Percentiles rank a stretch among this genome's conserved stretches.
phyloP scores from a whole-genome alignment of 30 jellyfish, hydroid and myxozoan genomes.

The Aurelia coerulea region DNA sequence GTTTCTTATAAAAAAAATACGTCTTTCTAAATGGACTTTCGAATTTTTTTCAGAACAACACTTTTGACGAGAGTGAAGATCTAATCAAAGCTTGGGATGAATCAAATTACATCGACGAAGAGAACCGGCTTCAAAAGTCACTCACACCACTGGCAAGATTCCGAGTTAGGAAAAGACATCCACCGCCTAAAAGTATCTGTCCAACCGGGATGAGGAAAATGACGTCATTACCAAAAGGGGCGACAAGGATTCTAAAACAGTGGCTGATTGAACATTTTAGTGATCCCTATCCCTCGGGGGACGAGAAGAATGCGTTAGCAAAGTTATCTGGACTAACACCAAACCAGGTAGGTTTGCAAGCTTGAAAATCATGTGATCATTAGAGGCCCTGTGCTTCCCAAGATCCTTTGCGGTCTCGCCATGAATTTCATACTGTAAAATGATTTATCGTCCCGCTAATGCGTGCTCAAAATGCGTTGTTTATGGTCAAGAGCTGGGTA shows the following conservation, averaged over 20 bases:
- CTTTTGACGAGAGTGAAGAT: slow-evolving; percentile 67
- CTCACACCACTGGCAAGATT: slow-evolving; percentile 84
- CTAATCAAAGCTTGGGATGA: slow-evolving; percentile 83
- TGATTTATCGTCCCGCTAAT: too few relatives aligned
- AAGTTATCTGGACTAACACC: slow-evolving; percentile 73
- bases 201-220: slow-evolving; percentile 86
- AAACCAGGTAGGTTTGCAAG: slow-evolving; percentile 60
- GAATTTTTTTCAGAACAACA: slow-evolving; percentile 43
- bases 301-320: slow-evolving; percentile 74
- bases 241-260: slow-evolving; percentile 68
- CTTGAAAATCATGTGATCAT: too few relatives aligned
- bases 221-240: slow-evolving; percentile 77
- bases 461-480: too few relatives aligned
- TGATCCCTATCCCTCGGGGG: slow-evolving; percentile 88
- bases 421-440: too few relatives aligned
- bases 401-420: too few relatives aligned
- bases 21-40: too few relatives aligned
- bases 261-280: slow-evolving; percentile 74
- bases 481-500: too few relatives aligned
- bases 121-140: slow-evolving; percentile 59
- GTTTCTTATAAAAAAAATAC: too few relatives aligned
- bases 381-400: too few relatives aligned
- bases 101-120: slow-evolving; percentile 77
- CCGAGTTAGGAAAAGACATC: slow-evolving; percentile 83
- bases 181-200: slow-evolving; percentile 88